A percentile compares a stretch with the other conserved stretches of the same genome.
Evolutionary conservation across 2,888 invertebrate genomes (phyloP).

Genomic region (Drosophila limbata): DNA sequence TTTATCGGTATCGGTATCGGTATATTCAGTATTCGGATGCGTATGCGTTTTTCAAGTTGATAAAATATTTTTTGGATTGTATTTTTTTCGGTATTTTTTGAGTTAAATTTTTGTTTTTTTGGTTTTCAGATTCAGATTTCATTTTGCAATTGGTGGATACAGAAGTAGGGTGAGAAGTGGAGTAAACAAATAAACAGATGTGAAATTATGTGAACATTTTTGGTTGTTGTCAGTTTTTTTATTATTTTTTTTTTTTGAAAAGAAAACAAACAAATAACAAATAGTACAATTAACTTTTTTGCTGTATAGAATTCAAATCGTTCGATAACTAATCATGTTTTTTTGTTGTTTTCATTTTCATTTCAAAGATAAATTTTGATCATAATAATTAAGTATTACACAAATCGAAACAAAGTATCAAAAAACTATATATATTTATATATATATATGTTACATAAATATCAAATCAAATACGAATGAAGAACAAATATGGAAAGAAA

Average conservation of each 20-base stretch:
- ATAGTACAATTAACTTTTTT: conserved; percentile 37
- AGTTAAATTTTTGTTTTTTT: conserved; percentile 29
- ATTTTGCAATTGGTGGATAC: conserved; percentile 81
- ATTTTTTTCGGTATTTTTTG: conserved; percentile 31
- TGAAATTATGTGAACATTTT: conserved; percentile 85
- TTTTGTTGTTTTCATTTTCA: conserved; percentile 16
- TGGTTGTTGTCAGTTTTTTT: conserved; percentile 51
- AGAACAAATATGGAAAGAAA: conserved; percentile 34
- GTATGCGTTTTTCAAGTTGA: conserved; percentile 50
- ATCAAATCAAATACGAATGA: conserved; percentile 54
- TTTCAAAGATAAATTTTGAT: conserved; percentile 35
- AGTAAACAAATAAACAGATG: conserved; percentile 85
- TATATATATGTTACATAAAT: conserved; percentile 43
- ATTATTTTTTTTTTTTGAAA: conserved; percentile 33
- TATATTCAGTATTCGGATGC: conserved; percentile 59
- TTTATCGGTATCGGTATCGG: conserved; percentile 47
- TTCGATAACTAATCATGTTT: conserved; percentile 18
- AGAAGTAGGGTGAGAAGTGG: conserved; percentile 84
- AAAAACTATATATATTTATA: conserved; percentile 34
- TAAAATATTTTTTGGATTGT: conserved; percentile 26
- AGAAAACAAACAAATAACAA: conserved; percentile 59
- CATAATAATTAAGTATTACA: conserved; percentile 56
- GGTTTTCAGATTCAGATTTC: conserved; percentile 50
- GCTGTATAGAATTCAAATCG: conserved; percentile 23
- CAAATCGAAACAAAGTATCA: conserved; percentile 50